Evolutionary conservation across 1,140 invertebrate genomes (phyloP).

Genomic region (Drosophila grimshawi): DNA sequence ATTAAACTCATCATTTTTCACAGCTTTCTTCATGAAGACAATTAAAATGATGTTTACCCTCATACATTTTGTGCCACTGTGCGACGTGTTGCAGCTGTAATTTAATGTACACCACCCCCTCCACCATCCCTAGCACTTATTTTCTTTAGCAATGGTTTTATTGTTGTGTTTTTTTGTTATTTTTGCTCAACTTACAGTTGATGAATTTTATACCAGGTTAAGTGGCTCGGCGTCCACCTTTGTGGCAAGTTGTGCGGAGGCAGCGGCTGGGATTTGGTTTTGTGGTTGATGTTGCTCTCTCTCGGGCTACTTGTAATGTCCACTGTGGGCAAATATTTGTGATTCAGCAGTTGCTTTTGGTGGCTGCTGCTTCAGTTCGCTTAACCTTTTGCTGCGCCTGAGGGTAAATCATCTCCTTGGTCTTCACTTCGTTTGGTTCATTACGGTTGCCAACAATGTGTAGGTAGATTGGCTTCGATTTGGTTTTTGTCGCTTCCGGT

Average conservation of each 20-base stretch:
- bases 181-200: conserved; percentile 39
- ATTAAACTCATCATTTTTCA: too few species aligned
- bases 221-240: conserved; percentile 25
- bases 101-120: conserved; percentile 6
- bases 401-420: not conserved
- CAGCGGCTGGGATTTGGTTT: conserved; percentile 7
- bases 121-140: not conserved
- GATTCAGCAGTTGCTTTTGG: conserved; percentile 22
- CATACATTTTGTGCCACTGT: conserved; percentile 7
- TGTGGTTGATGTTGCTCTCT: not conserved
- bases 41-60: too few species aligned
- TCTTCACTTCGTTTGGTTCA: conserved; percentile 29
- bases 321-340: conserved; percentile 41
- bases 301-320: not conserved
- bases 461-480: conserved; percentile 61
- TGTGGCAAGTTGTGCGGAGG: not conserved
- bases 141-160: not conserved
- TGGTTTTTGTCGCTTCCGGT: conserved; percentile 38
- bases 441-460: conserved; percentile 22
- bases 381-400: conserved; percentile 33
- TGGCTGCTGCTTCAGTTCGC: conserved; percentile 46
- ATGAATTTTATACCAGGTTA: conserved; percentile 52
- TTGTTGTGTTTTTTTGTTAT: conserved; percentile 1
- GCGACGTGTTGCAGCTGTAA: conserved; percentile 13
- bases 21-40: too few species aligned